Conservation (phyloP, 1,140 invertebrate genomes). For the Phortica variegata region DNA sequence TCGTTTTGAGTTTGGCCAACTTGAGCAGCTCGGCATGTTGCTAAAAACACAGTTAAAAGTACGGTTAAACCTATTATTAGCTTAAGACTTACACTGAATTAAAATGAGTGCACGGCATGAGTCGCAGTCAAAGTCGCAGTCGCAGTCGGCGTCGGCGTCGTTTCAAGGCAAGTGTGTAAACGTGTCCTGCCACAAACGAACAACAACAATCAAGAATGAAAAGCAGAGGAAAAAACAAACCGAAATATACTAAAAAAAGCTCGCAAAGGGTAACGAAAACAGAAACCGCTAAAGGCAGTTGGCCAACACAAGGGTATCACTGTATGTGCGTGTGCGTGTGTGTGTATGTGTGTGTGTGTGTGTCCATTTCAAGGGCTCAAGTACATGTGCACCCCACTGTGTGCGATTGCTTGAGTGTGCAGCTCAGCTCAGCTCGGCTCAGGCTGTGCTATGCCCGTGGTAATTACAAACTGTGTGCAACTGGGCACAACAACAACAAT, state of each 20-base stretch:
- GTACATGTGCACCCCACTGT: constrained; percentile 30
- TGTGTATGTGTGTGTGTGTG: neutral
- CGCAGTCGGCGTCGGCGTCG: too few relatives aligned
- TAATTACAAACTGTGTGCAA: constrained; percentile 17
- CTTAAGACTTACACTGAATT: constrained; percentile 42
- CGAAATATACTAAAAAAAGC: neutral
- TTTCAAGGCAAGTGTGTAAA: too few relatives aligned
- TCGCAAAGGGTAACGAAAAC: constrained; percentile 21
- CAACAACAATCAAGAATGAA: neutral
- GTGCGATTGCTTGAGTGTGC: constrained; percentile 8
- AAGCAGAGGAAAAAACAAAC: neutral
- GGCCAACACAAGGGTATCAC: constrained; percentile 1
- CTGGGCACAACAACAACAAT: too few relatives aligned
- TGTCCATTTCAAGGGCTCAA: too few relatives aligned
- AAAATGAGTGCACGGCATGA: constrained; percentile 33
- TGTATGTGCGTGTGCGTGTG: neutral
- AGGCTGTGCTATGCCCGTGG: too few relatives aligned
- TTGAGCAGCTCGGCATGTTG: too few relatives aligned
- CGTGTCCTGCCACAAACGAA: too few relatives aligned
- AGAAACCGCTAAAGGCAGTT: constrained; percentile 38
- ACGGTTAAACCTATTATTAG: constrained; percentile 54
- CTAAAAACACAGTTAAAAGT: constrained; percentile 47
- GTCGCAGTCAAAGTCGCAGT: constrained; percentile 21
- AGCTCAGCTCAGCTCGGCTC: too few relatives aligned
- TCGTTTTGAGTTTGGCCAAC: too few relatives aligned